Percentiles rank a stretch among this genome's conserved stretches.
phyloP scores from a whole-genome alignment of 2,113 vertebrate genomes.

The Dasyornis broadbenti region DNA sequence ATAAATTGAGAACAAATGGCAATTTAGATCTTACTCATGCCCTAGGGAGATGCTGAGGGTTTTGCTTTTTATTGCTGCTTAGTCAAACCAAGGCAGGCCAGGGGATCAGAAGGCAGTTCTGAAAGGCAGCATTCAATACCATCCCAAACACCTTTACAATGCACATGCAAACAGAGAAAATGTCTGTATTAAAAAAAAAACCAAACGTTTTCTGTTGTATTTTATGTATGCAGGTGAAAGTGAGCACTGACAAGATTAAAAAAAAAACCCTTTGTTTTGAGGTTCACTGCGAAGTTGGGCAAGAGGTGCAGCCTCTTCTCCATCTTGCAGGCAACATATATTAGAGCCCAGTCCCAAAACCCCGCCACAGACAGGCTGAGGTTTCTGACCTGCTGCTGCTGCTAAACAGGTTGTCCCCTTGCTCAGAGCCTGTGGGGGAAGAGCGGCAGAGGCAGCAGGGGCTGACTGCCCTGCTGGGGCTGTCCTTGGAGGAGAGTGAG shows the following conservation, averaged over 20 bases:
- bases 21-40: background rate
- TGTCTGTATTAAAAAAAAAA: background rate
- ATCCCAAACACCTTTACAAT: background rate
- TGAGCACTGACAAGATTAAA: background rate
- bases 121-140: background rate
- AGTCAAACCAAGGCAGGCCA: background rate
- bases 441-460: background rate
- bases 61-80: background rate
- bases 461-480: background rate
- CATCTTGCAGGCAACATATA: background rate
- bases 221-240: background rate
- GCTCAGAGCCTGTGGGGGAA: background rate
- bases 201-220: no score
- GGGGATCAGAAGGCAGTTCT: background rate
- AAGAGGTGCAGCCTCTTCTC: background rate
- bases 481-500: background rate
- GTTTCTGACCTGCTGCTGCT: background rate
- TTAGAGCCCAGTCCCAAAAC: background rate
- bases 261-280: background rate
- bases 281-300: background rate
- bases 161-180: fast-evolving
- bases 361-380: background rate
- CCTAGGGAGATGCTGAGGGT: background rate
- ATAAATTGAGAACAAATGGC: background rate
- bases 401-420: fast-evolving